Evolutionary conservation across 2,888 invertebrate species (phyloP).

Genomic region (Pollenia amentaria): DNA sequence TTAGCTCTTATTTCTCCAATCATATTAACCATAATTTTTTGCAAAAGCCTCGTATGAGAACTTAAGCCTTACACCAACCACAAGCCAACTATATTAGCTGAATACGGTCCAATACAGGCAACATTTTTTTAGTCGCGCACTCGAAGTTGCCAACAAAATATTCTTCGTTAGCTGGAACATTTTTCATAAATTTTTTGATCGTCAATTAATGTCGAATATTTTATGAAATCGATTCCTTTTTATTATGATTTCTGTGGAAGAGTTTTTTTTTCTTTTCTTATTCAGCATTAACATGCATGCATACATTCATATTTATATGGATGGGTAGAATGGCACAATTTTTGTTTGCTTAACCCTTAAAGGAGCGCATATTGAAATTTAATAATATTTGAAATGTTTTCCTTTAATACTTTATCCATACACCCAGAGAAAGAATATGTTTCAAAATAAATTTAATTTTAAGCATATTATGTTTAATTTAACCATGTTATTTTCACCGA

Average conservation of each 20-base stretch:
- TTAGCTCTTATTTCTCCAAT: not conserved
- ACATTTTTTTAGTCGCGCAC: constrained; percentile 27
- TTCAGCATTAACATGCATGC: constrained; percentile 41
- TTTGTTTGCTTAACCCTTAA: constrained; percentile 39
- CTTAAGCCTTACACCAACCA: constrained; percentile 1
- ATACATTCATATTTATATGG: not conserved
- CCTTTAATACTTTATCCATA: not conserved
- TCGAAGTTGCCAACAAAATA: constrained; percentile 74
- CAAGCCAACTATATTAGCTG: constrained; percentile 53
- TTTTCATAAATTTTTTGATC: constrained; percentile 81
- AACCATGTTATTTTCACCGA: no score
- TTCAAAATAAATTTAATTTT: no score
- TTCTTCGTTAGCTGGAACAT: constrained; percentile 77
- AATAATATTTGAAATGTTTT: not conserved
- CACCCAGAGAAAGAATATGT: no score
- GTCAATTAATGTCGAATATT: constrained; percentile 83
- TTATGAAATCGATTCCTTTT: constrained; percentile 77
- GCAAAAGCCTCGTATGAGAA: constrained; percentile 44
- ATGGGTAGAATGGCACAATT: constrained; percentile 50
- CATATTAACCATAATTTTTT: not conserved
- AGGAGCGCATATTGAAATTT: not conserved
- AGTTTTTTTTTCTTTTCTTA: constrained; percentile 28
- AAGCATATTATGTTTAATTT: no score
- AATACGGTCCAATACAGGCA: constrained; percentile 16
- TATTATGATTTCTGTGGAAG: constrained; percentile 61